Base-by-base conservation (phyloP, 2,113 vertebrate genomes). In the Boleophthalmus pectinirostris region DNA sequence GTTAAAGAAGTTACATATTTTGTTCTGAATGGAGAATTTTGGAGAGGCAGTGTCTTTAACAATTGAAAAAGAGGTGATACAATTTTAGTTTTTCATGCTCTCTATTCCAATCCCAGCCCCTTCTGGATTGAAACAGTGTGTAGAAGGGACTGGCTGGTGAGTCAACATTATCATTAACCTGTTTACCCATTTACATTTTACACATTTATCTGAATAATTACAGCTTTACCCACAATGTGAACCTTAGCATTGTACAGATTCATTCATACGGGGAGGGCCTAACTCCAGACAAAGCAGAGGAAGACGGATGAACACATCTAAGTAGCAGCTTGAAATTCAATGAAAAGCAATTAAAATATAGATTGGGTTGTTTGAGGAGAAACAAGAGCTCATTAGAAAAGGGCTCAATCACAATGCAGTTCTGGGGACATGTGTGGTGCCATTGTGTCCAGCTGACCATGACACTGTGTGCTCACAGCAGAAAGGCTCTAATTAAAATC, bases 271-370 rank as follows among this genome's bases (percentile, higher is more conserved):
- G n/a, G 7, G 51, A 10, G n/a, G 9, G 51, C 18, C 1, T 43
- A 43, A 43, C 7, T 43, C 38, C 49, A 10, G 53, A 21, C 18
- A 8, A 33, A 61, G 24, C 15, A 29, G 57, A 33, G 15, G 15
- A 18, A 61, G 58, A 61, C 29, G 1, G 18, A 33, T 33, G 25
- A 29, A 6, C 15, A 60, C 4, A 61, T 61, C 18, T 38, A 18
- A 20, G 35, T 43, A n/a, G 20, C 61, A n/a, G 61, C 33, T 38
- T 64, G 16, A 38, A 64, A 38, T 38, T 18, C 29, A 73, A n/a
- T 1, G 45, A 66, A 71, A 78, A 71, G 73, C 64, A 73, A 84
- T 84, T 85, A 79, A 74, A 84, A 86, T 69, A 87, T 79, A 75
- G 85, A 88, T 85, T 73, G 73, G 80, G 60, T 69, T 69, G 73